phyloP scores from a whole-genome alignment of 2,888 invertebrate species.

The Drosophila multiciliata region DNA sequence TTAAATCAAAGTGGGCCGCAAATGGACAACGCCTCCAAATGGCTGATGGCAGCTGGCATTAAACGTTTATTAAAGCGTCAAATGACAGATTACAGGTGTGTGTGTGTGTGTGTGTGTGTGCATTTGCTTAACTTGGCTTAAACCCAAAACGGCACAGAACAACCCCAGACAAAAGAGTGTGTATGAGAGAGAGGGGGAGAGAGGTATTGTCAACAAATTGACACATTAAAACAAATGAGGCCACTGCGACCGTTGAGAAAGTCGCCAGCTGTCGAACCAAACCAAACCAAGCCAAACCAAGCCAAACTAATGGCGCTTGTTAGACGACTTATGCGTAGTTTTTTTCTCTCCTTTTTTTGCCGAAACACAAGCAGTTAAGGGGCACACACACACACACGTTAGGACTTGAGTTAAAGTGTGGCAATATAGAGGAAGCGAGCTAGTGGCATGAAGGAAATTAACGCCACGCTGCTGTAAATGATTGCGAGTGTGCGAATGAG shows the following conservation, averaged over 20 bases:
- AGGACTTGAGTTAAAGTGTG: slow-evolving; percentile 51
- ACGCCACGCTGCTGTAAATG: slow-evolving; percentile 61
- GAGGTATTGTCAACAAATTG: slow-evolving; percentile 71
- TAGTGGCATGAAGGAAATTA: slow-evolving; percentile 69
- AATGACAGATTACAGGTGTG: slow-evolving; percentile 75
- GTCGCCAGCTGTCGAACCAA: slow-evolving; percentile 66
- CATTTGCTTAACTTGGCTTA: slow-evolving; percentile 17
- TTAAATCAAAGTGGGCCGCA: slow-evolving; percentile 35
- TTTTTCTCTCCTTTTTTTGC: slow-evolving; percentile 3
- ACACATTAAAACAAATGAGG: slow-evolving; percentile 81
- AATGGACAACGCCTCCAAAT: slow-evolving; percentile 24
- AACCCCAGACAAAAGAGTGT: slow-evolving; percentile 1
- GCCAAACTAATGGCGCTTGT: slow-evolving; percentile 72
- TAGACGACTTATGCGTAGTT: slow-evolving; percentile 70
- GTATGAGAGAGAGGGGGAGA: neutral
- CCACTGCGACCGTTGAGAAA: slow-evolving; percentile 67
- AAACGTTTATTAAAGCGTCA: slow-evolving; percentile 74
- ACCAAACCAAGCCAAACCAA: slow-evolving; percentile 31
- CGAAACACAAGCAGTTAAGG: slow-evolving; percentile 7
- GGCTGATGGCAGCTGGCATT: slow-evolving; percentile 19
- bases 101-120: slow-evolving; percentile 35
- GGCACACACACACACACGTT: neutral
- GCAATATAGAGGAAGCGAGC: slow-evolving; percentile 49
- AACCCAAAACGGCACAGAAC: slow-evolving; percentile 6
- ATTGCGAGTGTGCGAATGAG: slow-evolving; percentile 53